Evolutionary conservation across 2,888 invertebrate genomes (phyloP).

Genomic region (Chouioia cunea): DNA sequence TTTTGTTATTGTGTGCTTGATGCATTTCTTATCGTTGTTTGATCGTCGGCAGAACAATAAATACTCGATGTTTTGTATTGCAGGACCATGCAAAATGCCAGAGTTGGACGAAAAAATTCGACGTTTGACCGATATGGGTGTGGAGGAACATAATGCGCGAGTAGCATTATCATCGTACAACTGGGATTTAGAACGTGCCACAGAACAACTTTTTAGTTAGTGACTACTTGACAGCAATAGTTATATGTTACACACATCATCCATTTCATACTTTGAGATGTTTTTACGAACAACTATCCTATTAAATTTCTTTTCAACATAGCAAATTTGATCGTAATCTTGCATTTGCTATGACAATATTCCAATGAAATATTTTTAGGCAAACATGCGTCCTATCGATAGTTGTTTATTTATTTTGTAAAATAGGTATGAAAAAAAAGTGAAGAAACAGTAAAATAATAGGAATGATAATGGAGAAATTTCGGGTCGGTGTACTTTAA

Average conservation of each 20-base stretch:
- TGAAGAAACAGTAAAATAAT: slow-evolving; percentile 49
- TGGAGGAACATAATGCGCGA: slow-evolving; percentile 89
- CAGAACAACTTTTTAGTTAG: slow-evolving; percentile 89
- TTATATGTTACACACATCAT: slow-evolving; percentile 53
- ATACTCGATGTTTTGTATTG: slow-evolving; percentile 52
- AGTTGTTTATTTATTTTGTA: slow-evolving; percentile 60
- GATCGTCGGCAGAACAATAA: too few relatives aligned
- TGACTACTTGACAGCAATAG: slow-evolving; percentile 59
- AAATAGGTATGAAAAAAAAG: slow-evolving; percentile 55
- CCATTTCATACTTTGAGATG: slow-evolving; percentile 51
- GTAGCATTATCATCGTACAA: slow-evolving; percentile 92
- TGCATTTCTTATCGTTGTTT: too few relatives aligned
- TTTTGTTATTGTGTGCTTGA: too few relatives aligned
- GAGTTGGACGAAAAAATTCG: slow-evolving; percentile 91
- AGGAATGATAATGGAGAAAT: slow-evolving; percentile 37
- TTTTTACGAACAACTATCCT: slow-evolving; percentile 36
- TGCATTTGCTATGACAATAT: slow-evolving; percentile 56
- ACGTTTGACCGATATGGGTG: slow-evolving; percentile 93
- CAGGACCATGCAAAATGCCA: slow-evolving; percentile 79
- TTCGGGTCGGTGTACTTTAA: slow-evolving; percentile 45
- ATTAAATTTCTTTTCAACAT: slow-evolving; percentile 52
- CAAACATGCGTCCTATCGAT: slow-evolving; percentile 39
- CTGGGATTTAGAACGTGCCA: slow-evolving; percentile 94
- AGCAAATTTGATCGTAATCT: slow-evolving; percentile 53
- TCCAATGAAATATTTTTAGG: slow-evolving; percentile 50